phyloP scores from a whole-genome alignment of 1,140 invertebrate species.

The Galleria mellonella region DNA sequence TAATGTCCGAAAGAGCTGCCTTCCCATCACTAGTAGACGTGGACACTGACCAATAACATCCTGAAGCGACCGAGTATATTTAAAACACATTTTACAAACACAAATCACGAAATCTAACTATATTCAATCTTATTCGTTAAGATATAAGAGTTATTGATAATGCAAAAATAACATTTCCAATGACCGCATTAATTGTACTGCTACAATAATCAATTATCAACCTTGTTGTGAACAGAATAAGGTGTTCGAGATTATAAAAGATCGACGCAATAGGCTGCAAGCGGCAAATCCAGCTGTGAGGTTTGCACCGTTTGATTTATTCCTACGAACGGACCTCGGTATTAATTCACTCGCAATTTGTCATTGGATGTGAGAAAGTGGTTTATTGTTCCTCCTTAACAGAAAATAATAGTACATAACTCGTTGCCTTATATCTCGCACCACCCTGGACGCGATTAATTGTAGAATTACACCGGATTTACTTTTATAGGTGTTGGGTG shows the following conservation, averaged over 20 bases:
- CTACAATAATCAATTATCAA: constrained; percentile 7
- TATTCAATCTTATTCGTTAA: neutral
- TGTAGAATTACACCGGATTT: neutral
- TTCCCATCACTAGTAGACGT: constrained; percentile 46
- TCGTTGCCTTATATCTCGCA: constrained; percentile 9
- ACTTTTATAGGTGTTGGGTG: too few species aligned
- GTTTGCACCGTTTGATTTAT: constrained; percentile 60
- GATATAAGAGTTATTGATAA: neutral
- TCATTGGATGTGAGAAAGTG: constrained; percentile 66
- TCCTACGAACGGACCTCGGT: constrained; percentile 47
- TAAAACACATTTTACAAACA: constrained; percentile 28
- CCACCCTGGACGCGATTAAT: constrained; percentile 11
- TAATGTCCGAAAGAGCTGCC: constrained; percentile 26
- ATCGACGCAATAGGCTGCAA: constrained; percentile 19
- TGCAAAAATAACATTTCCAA: constrained; percentile 20
- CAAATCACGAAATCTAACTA: neutral
- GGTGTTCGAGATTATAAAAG: neutral
- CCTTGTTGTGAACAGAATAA: constrained; percentile 18
- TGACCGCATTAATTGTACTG: constrained; percentile 11
- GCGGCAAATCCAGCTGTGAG: constrained; percentile 41
- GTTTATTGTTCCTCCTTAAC: constrained; percentile 56
- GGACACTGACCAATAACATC: constrained; percentile 70
- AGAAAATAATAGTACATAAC: constrained; percentile 37
- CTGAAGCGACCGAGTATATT: constrained; percentile 47
- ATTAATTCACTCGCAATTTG: constrained; percentile 67